phyloP scores from a whole-genome alignment of 1,140 invertebrate genomes.

The Scaptodrosophila lebanonensis region DNA sequence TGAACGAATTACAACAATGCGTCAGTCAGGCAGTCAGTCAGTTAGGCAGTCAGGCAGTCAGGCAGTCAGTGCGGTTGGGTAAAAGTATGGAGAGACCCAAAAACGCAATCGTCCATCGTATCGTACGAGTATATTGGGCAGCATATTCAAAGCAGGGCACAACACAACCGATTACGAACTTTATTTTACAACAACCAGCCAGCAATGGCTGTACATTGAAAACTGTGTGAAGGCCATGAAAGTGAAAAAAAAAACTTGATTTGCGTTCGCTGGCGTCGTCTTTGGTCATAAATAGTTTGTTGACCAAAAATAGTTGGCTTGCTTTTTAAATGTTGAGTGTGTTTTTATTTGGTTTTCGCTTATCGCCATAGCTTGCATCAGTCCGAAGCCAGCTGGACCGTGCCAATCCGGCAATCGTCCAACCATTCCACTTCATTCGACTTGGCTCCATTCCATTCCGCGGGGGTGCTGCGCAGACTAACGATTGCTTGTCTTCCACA shows the following conservation, averaged over 20 bases:
- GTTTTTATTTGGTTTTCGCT: no score
- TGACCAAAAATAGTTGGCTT: conserved; percentile 53
- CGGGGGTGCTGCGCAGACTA: no score
- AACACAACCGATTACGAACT: conserved; percentile 56
- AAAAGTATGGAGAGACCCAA: conserved; percentile 23
- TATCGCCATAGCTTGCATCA: no score
- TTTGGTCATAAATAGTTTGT: conserved; percentile 62
- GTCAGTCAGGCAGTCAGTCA: not conserved
- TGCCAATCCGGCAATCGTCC: no score
- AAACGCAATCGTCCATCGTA: conserved; percentile 25
- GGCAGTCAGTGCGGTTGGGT: no score
- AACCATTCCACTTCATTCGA: no score
- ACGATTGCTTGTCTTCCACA: no score
- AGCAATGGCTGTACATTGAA: conserved; percentile 40
- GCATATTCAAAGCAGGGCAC: conserved; percentile 61
- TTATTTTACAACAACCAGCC: conserved; percentile 33
- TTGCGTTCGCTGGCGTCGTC: conserved; percentile 18
- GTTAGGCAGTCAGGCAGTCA: not conserved
- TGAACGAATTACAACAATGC: conserved; percentile 43
- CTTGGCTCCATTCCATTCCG: no score
- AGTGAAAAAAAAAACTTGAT: conserved; percentile 64
- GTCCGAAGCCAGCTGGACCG: no score
- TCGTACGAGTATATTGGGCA: conserved; percentile 23
- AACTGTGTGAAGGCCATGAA: conserved; percentile 74
- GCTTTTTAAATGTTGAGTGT: conserved; percentile 15